These are phyloP conservation scores for Megamerina dolium DNA, from an alignment of 2,888 invertebrate species.

Conservation along the genomic window DNA sequence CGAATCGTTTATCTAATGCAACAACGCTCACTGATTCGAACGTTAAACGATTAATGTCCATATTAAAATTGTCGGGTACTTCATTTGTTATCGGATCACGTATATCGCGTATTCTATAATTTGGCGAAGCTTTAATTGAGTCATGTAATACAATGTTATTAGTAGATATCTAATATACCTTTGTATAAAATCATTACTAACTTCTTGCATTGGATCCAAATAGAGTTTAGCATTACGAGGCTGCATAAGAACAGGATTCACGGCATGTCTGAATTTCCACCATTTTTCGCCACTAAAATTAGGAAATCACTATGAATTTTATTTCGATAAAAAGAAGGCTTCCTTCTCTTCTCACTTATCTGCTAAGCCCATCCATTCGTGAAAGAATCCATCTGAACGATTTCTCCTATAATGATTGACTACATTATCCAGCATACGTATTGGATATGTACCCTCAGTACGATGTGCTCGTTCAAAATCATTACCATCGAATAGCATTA, in stretches of 20 bases:
- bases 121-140: no score
- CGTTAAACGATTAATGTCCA: conserved; percentile 54
- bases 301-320: no score
- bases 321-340: no score
- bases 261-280: conserved; percentile 59
- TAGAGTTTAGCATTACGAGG: conserved; percentile 55
- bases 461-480: conserved; percentile 51
- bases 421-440: conserved; percentile 42
- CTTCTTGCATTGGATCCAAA: conserved; percentile 50
- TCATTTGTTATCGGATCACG: conserved; percentile 34
- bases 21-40: conserved; percentile 53
- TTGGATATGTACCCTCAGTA: conserved; percentile 50
- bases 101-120: conserved; percentile 37
- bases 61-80: conserved; percentile 49
- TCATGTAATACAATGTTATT: no score
- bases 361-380: conserved; percentile 12
- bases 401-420: conserved; percentile 44
- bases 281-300: conserved; percentile 64
- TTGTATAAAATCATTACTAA: conserved; percentile 45
- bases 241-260: conserved; percentile 61
- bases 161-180: no score
- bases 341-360: no score
- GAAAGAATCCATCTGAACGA: conserved; percentile 16
- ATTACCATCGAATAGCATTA: conserved; percentile 51
- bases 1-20: conserved; percentile 45